phyloP scores from a whole-genome alignment of 2,113 vertebrate species.

The Baryphthengus martii region DNA sequence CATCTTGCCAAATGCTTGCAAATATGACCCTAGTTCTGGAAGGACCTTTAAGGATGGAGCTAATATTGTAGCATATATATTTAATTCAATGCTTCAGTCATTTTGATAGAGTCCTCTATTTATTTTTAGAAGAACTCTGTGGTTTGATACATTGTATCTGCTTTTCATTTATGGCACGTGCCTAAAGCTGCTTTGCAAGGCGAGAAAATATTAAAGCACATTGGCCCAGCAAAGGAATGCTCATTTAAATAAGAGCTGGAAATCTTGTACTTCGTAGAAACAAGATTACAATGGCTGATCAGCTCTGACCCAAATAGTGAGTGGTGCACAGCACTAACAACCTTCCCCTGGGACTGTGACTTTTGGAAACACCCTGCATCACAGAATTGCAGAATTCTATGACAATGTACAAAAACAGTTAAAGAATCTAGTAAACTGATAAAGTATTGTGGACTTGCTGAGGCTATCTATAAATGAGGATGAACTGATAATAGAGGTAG shows the following conservation, averaged over 20 bases:
- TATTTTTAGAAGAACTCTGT: neutral
- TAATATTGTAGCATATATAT: neutral
- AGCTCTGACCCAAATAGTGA: neutral
- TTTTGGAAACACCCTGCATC: neutral
- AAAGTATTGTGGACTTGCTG: neutral
- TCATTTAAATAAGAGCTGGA: neutral
- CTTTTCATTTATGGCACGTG: neutral
- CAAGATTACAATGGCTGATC: neutral
- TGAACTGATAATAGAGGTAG: neutral
- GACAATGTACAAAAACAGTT: neutral
- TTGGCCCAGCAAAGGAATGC: neutral
- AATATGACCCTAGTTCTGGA: neutral
- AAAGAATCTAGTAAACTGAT: neutral
- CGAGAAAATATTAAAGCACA: neutral
- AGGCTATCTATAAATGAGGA: neutral
- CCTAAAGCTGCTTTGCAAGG: neutral
- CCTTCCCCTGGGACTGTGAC: neutral
- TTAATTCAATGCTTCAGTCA: fast-evolving
- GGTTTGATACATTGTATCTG: neutral
- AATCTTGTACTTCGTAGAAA: neutral
- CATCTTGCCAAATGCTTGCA: neutral
- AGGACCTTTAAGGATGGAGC: neutral
- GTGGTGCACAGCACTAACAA: neutral
- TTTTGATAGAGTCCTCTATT: neutral
- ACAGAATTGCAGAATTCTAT: neutral